Base-by-base conservation (phyloP, 64 coral and sea anemone species). In the Trachythela sp. region DNA sequence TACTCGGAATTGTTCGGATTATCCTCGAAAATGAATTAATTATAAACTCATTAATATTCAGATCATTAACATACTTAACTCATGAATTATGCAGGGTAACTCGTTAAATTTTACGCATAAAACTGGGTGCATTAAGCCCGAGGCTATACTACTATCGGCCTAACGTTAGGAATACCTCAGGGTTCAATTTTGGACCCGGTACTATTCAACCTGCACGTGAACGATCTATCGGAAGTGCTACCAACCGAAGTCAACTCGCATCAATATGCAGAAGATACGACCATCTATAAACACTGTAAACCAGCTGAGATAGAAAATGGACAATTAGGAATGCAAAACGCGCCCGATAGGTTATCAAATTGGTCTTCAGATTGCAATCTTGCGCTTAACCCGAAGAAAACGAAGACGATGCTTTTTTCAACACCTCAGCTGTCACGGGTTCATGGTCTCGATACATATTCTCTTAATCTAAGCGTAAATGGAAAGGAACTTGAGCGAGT, bases 281-380 rank as follows among this genome's bases (percentile, higher is more conserved):
- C 86, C 51, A 37, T 87, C 26, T 68, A 87, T 22, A 87, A 7
- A 58, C 52, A 87, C 35, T 87, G 52, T 64, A 87, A 87, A 87
- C 86, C 86, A 64, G 52, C 54, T 0, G 86, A 64, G 51, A 45
- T 87, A 34, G n/a, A 87, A 38, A 31, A 18, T 37, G 22, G 50
- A 8, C 1, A 15, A 36, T 30, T 48, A 54, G 48, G 7, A 26
- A 0, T 86, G 30, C 48, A 86, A 54, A n/a, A 24, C 51, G 85
- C 86, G 8, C 86, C 58, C 32, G 86, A 87, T 50, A 64, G 36
- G 33, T 87, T 87, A 33, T 87, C 86, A 5, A 87, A 24, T 60
- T 64, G 51, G 52, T 87, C 86, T 37, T 64, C 86, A 34, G 24
- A 87, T 33, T 60, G 86, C 34, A 67, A 87, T 17, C 51, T 87